These are phyloP conservation scores for Bugulina stolonifera DNA, from an alignment of 2,888 invertebrate genomes.

Conservation along the genomic window DNA sequence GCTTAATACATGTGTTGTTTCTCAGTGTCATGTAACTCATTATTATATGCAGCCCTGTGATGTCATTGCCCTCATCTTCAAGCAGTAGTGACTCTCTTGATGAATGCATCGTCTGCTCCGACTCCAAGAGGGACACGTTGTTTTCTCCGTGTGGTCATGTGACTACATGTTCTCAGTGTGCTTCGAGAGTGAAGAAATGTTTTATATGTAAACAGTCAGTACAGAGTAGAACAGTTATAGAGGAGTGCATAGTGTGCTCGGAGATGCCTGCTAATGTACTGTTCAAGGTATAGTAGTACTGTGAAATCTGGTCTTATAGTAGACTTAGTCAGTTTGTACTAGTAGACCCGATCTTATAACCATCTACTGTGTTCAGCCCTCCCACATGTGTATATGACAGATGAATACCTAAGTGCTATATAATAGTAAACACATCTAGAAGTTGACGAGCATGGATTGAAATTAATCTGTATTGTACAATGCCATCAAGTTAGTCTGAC, in stretches of 20 bases:
- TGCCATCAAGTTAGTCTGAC: no score
- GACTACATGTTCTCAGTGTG: slow-evolving; percentile 84
- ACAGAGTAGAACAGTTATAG: slow-evolving; percentile 72
- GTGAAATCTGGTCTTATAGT: no score
- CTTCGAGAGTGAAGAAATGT: slow-evolving; percentile 84
- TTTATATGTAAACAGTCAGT: slow-evolving; percentile 84
- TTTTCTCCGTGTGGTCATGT: slow-evolving; percentile 63
- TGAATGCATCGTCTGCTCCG: slow-evolving; percentile 91
- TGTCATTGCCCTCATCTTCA: slow-evolving; percentile 15
- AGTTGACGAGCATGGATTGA: no score
- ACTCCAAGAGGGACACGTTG: slow-evolving; percentile 77
- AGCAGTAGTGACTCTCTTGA: slow-evolving; percentile 59
- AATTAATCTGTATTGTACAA: no score
- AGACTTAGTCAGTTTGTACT: no score
- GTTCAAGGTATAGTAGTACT: slow-evolving; percentile 67
- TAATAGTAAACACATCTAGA: no score
- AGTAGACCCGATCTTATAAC: no score
- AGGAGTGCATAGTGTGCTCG: slow-evolving; percentile 92
- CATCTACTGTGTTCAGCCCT: no score
- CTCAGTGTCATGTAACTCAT: no score
- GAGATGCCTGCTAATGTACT: slow-evolving; percentile 85
- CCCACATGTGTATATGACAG: no score
- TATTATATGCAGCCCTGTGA: slow-evolving; percentile 12
- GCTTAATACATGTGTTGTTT: no score
- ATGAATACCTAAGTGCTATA: no score